These are phyloP conservation scores for Rhynchonycteris naso DNA, from an alignment of 2,797 vertebrate genomes.

Conservation along the genomic window DNA sequence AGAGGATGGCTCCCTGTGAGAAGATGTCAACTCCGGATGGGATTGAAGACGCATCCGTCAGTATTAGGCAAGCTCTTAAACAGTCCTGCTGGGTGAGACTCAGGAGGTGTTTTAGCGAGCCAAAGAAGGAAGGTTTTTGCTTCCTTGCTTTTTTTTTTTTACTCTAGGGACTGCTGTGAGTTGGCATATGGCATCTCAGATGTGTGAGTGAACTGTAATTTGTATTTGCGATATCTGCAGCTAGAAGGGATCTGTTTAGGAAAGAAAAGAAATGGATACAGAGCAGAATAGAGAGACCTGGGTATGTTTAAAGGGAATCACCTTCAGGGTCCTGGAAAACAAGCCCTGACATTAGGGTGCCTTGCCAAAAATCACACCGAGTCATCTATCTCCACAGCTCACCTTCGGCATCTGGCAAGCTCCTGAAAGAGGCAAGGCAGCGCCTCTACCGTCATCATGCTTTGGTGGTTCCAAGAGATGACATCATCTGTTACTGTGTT, in stretches of 20 bases:
- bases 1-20: not conserved
- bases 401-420: not conserved
- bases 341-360: not conserved
- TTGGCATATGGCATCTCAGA: conserved; percentile 69
- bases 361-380: conserved; percentile 16
- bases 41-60: not conserved
- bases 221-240: conserved; percentile 35
- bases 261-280: not conserved
- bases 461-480: conserved; percentile 51
- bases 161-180: conserved; percentile 25
- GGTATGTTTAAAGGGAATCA: conserved; percentile 30
- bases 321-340: not conserved
- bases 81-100: conserved; percentile 29
- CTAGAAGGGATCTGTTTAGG: conserved; percentile 54
- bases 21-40: conserved; percentile 30
- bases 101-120: not conserved
- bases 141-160: conserved; percentile 40
- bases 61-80: conserved; percentile 54
- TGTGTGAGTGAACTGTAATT: conserved; percentile 67
- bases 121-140: conserved; percentile 36
- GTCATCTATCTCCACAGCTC: not conserved
- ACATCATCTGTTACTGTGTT: conserved; percentile 43
- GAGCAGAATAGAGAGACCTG: not conserved
- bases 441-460: not conserved
- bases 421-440: not conserved